Conservation (phyloP, 2,888 invertebrate species). For the Dermolepida albohirtum region DNA sequence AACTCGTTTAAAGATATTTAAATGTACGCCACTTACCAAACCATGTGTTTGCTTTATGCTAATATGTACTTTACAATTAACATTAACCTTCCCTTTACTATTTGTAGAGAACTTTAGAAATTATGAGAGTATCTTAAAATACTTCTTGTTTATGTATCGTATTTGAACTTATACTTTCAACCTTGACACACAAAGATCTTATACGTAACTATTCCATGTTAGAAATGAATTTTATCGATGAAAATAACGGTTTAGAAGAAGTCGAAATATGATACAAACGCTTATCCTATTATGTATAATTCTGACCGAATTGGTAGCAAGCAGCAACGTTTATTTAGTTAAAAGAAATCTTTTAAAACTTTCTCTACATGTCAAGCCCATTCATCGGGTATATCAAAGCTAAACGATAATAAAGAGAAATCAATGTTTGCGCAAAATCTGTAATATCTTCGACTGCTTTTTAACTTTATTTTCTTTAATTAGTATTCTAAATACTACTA, state of each 20-base stretch:
- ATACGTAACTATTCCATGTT: too few species aligned
- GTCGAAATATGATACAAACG: not conserved
- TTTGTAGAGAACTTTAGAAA: slow-evolving; percentile 41
- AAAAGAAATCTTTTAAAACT: slow-evolving; percentile 29
- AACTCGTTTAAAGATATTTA: not conserved
- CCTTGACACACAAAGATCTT: slow-evolving; percentile 26
- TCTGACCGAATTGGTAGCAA: too few species aligned
- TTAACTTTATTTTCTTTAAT: slow-evolving; percentile 29
- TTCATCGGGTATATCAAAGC: slow-evolving; percentile 24
- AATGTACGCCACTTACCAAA: slow-evolving; percentile 16
- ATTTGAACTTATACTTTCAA: slow-evolving; percentile 41
- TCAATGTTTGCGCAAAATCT: slow-evolving; percentile 38
- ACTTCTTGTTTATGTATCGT: slow-evolving; percentile 21
- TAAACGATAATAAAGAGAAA: slow-evolving; percentile 39
- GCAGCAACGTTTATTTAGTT: too few species aligned
- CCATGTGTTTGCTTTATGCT: slow-evolving; percentile 12
- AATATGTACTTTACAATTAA: slow-evolving; percentile 34
- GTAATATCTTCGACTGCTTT: slow-evolving; percentile 24
- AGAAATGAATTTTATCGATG: not conserved
- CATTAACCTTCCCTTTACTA: slow-evolving; percentile 20
- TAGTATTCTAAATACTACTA: slow-evolving; percentile 26
- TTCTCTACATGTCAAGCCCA: slow-evolving; percentile 26
- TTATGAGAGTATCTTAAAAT: slow-evolving; percentile 17
- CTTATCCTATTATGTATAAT: not conserved
- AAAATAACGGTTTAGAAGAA: not conserved